Conservation (phyloP, 1,140 invertebrate genomes). For the Orchesella cincta region DNA sequence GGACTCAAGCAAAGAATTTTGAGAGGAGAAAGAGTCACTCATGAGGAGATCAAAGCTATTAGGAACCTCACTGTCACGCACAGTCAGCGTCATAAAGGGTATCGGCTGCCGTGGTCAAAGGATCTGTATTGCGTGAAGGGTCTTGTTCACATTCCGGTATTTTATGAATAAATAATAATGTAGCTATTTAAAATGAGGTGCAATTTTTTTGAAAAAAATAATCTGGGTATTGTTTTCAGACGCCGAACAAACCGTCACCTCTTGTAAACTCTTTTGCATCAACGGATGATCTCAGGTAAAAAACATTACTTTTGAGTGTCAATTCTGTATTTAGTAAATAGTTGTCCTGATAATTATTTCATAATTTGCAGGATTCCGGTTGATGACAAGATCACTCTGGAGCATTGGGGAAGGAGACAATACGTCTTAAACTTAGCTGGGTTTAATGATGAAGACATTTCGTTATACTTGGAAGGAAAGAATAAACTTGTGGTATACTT, state of each 20-base stretch:
- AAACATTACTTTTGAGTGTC: too few species aligned
- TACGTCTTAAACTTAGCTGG: neutral
- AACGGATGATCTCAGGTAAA: neutral
- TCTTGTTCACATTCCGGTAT: constrained; percentile 3
- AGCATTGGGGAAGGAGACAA: neutral
- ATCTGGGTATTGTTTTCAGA: too few species aligned
- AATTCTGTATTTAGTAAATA: too few species aligned
- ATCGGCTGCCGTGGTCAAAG: neutral
- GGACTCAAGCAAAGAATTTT: neutral
- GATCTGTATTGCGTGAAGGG: neutral
- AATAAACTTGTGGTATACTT: neutral
- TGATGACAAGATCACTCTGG: neutral
- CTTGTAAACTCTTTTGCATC: neutral
- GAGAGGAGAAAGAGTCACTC: neutral
- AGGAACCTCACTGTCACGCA: neutral
- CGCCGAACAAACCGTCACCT: neutral
- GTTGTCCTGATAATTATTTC: too few species aligned
- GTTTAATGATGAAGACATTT: constrained; percentile 10
- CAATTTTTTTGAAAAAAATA: too few species aligned
- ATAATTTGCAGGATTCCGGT: neutral
- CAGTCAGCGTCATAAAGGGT: neutral
- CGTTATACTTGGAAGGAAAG: constrained; percentile 13
- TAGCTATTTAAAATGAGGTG: too few species aligned
- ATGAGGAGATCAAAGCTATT: constrained; percentile 22
- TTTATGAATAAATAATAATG: too few species aligned